Evolutionary conservation across 2,888 invertebrate species (phyloP).

Genomic region (Tethea ocularis): DNA sequence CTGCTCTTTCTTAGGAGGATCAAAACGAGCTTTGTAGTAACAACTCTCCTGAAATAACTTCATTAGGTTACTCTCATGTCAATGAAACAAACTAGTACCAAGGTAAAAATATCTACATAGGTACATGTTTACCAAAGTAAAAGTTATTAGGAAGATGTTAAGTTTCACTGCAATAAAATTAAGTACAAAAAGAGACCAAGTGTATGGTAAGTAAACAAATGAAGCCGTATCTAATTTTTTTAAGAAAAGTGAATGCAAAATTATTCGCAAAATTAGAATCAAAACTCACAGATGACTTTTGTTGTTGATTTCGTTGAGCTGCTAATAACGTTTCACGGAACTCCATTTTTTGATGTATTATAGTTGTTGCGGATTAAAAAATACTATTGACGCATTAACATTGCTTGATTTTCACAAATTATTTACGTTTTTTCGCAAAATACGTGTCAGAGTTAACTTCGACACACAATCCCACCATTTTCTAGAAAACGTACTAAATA

Average conservation of each 20-base stretch:
- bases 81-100: background rate
- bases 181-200: background rate
- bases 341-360: conserved; percentile 61
- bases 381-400: conserved; percentile 36
- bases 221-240: background rate
- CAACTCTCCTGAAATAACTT: conserved; percentile 59
- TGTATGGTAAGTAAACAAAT: background rate
- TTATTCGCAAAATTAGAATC: conserved; percentile 35
- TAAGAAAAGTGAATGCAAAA: conserved; percentile 27
- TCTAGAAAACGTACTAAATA: conserved; percentile 79
- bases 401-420: conserved; percentile 58
- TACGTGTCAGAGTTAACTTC: conserved; percentile 74
- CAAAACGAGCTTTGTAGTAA: conserved; percentile 91
- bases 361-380: conserved; percentile 21
- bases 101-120: background rate
- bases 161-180: background rate
- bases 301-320: conserved; percentile 81
- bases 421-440: conserved; percentile 68
- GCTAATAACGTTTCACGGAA: conserved; percentile 78
- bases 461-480: conserved; percentile 78
- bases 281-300: conserved; percentile 79
- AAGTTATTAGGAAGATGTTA: background rate
- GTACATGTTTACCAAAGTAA: background rate
- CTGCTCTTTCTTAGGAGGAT: conserved; percentile 91
- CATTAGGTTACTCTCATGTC: conserved; percentile 10